These are phyloP conservation scores for Byasa hedistus DNA, from an alignment of 2,888 invertebrate species.

Conservation along the genomic window DNA sequence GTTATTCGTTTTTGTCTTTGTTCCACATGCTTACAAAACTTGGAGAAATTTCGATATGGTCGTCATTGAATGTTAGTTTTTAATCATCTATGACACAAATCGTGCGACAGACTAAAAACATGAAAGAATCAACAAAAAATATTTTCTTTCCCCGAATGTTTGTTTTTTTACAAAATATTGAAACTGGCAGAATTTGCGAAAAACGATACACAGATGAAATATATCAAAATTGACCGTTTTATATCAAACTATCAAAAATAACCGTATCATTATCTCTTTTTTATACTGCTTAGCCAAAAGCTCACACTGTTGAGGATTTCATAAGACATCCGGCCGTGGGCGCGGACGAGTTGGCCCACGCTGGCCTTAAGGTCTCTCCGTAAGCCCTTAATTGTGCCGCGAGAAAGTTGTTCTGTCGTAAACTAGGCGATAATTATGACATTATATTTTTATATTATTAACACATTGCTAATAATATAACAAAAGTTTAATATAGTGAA, in stretches of 20 bases:
- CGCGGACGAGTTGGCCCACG: constrained; percentile 23
- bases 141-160: too few species aligned
- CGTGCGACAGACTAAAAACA: too few species aligned
- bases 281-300: constrained; percentile 7
- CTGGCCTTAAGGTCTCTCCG: constrained; percentile 17
- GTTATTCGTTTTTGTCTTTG: too few species aligned
- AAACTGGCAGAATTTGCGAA: too few species aligned
- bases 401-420: constrained; percentile 27
- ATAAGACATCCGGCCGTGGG: constrained; percentile 28
- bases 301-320: constrained; percentile 8
- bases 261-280: background rate
- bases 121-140: too few species aligned
- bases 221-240: too few species aligned
- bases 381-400: constrained; percentile 23
- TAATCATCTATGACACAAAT: too few species aligned
- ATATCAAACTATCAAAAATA: background rate
- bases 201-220: too few species aligned
- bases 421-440: constrained; percentile 13
- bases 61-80: too few species aligned
- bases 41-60: too few species aligned
- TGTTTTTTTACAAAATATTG: too few species aligned
- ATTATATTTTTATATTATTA: constrained; percentile 3
- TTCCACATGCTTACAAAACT: too few species aligned
- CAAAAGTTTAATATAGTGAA: background rate
- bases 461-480: background rate